Evolutionary conservation across 2,113 vertebrate genomes (phyloP), one percentile per base, ranked within the genome.

Genomic region (Ptychochromis oligacanthus): DNA sequence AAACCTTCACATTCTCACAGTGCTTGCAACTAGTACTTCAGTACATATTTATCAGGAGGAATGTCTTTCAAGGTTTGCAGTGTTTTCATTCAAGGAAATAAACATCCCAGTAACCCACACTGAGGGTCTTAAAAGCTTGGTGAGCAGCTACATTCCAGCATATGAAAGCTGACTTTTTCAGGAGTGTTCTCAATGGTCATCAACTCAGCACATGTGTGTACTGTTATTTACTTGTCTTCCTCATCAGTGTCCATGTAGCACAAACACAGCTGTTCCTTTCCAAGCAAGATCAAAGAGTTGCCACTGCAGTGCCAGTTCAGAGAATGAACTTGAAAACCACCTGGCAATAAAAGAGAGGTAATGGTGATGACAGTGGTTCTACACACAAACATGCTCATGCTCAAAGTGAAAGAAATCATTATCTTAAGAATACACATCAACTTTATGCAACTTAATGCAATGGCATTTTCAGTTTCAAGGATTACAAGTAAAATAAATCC

Each of bases 231-330:
- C 75, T 91, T 81, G 38, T 92, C 85, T 15, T 93, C 92, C 34
- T 94, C 89, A 17, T 94, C 92, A 0, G 85, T 92, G 57, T 97
- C 97, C 89, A 99, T 95, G 93, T 97, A 99, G 80, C 97, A 99
- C 75, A 99, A 90, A 75, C 98, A 99, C 61, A 99, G 95, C 87
- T 96, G 95, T 6, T 99, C 98, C 88, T 98, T 99, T 22, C 97
- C 96, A 46, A 98, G 82, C 12, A 99, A 95, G 4, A 94, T 92
- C 84, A 99, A 56, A 3, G 95, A 95, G 55, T 97, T 95, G 26
- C 97, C 98, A 0, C 83, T 96, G 57, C 87, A 67, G 60, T 97
- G 96, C 98, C 98, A 99, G 83, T 87, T 95, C 6, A 99, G 55
- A 1, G 97, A 96, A 1, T 96, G 91, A 1, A 99, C 96, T 78